Evolutionary conservation across 2,888 invertebrate species (phyloP).

Genomic region (Drosophila lacicola): DNA sequence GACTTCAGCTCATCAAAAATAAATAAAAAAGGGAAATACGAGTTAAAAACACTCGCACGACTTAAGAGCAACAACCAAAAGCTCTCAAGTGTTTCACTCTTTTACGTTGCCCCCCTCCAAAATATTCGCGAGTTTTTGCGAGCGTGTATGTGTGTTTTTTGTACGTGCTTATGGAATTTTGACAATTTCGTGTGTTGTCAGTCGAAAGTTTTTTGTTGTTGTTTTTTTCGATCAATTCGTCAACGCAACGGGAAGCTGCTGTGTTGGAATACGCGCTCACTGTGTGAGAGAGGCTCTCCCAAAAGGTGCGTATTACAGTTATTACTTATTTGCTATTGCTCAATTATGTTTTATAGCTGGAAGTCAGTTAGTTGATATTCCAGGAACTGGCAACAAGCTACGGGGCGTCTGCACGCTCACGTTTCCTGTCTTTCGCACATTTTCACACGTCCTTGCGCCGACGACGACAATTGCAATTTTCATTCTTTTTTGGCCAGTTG

Average conservation of each 20-base stretch:
- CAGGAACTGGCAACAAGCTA: conserved; percentile 34
- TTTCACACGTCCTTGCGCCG: conserved; percentile 67
- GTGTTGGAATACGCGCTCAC: conserved; percentile 48
- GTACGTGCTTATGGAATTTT: conserved; percentile 47
- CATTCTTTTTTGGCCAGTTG: conserved; percentile 28
- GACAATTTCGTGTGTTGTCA: conserved; percentile 54
- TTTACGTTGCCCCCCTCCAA: neutral
- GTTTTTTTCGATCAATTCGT: conserved; percentile 41
- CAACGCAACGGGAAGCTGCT: conserved; percentile 41
- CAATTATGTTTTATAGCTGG: conserved; percentile 19
- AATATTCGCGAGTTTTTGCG: conserved; percentile 33
- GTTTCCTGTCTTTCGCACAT: conserved; percentile 70
- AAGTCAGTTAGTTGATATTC: conserved; percentile 33
- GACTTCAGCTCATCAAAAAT: conserved; percentile 24
- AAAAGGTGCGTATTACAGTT: conserved; percentile 43
- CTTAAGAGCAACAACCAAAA: conserved; percentile 39
- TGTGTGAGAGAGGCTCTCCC: conserved; percentile 13
- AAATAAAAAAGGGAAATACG: conserved; percentile 35
- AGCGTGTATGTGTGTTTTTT: conserved; percentile 23
- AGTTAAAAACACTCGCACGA: conserved; percentile 27
- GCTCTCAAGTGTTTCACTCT: conserved; percentile 38
- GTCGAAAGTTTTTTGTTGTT: conserved; percentile 43
- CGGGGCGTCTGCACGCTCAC: conserved; percentile 42
- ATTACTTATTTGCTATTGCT: conserved; percentile 14
- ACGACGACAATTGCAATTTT: conserved; percentile 68